phyloP scores from a whole-genome alignment of 2,888 invertebrate species.

The Callosobruchus maculatus region DNA sequence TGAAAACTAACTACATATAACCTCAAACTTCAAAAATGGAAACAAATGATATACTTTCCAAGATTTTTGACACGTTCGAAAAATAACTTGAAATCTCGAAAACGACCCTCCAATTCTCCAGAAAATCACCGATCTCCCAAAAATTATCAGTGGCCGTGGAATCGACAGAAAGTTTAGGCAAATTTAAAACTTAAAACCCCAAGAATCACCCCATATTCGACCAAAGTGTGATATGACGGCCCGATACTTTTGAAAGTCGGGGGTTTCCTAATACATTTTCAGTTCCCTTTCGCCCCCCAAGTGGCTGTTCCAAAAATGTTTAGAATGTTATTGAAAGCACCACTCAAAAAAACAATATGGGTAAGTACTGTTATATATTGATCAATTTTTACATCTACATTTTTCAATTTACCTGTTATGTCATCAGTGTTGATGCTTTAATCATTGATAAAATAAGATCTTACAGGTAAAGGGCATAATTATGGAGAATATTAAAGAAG shows the following conservation, averaged over 20 bases:
- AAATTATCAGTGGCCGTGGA: slow-evolving; percentile 6
- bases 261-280: slow-evolving; percentile 7
- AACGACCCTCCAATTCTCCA: slow-evolving; percentile 3
- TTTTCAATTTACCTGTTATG: slow-evolving; percentile 27
- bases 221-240: slow-evolving; percentile 28
- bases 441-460: not conserved
- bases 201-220: slow-evolving; percentile 15
- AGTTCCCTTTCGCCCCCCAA: slow-evolving; percentile 20
- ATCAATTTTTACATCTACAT: slow-evolving; percentile 2
- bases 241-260: slow-evolving; percentile 19
- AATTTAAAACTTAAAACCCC: slow-evolving; percentile 15
- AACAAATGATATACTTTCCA: slow-evolving; percentile 13
- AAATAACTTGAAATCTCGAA: slow-evolving; percentile 7
- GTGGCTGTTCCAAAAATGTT: slow-evolving; percentile 40
- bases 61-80: slow-evolving; percentile 12
- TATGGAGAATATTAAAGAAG: no score
- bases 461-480: not conserved
- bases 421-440: slow-evolving; percentile 22
- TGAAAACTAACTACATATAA: slow-evolving; percentile 18
- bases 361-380: slow-evolving; percentile 29
- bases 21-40: slow-evolving; percentile 33
- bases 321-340: slow-evolving; percentile 35
- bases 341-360: slow-evolving; percentile 34
- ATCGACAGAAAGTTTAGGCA: slow-evolving; percentile 29
- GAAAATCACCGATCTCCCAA: slow-evolving; percentile 1